Percentiles rank a stretch among this genome's conserved stretches.
Conservation (phyloP, 2,888 invertebrate species). For the Tolmerus cingulatus region DNA sequence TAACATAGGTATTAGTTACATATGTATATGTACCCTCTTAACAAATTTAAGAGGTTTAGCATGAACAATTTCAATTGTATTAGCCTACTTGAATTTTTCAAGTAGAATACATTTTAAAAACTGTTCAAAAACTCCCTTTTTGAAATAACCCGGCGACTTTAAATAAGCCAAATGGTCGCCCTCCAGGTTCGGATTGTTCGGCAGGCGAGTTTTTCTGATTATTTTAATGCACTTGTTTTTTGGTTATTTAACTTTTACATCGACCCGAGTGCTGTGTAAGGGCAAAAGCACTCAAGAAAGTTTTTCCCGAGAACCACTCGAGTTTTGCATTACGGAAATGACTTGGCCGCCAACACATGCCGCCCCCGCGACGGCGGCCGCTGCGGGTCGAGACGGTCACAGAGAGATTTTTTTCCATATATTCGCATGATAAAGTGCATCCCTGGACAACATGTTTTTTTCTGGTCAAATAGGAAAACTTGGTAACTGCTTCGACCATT, state of each 20-base stretch:
- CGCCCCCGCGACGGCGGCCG: background rate
- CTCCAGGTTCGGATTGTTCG: background rate
- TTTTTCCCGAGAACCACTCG: background rate
- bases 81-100: background rate
- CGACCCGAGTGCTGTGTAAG: background rate
- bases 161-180: background rate
- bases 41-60: background rate
- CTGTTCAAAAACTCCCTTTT: background rate
- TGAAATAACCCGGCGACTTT: background rate
- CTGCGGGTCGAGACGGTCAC: background rate
- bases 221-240: slow-evolving; percentile 31
- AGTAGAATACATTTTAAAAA: background rate
- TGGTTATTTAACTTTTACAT: slow-evolving; percentile 22
- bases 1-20: background rate
- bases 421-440: slow-evolving; percentile 40
- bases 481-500: slow-evolving; percentile 15
- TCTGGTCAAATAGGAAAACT: slow-evolving; percentile 28
- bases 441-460: slow-evolving; percentile 29
- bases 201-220: background rate
- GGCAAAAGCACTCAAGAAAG: slow-evolving; percentile 12
- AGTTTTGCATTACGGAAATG: slow-evolving; percentile 33
- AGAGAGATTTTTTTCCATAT: background rate
- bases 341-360: slow-evolving; percentile 9
- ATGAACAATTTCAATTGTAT: background rate
- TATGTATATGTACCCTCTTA: background rate